Percentiles rank a stretch among this genome's conserved stretches.
Conservation (phyloP, 2,888 invertebrate species). For the Dendrolimus houi region DNA sequence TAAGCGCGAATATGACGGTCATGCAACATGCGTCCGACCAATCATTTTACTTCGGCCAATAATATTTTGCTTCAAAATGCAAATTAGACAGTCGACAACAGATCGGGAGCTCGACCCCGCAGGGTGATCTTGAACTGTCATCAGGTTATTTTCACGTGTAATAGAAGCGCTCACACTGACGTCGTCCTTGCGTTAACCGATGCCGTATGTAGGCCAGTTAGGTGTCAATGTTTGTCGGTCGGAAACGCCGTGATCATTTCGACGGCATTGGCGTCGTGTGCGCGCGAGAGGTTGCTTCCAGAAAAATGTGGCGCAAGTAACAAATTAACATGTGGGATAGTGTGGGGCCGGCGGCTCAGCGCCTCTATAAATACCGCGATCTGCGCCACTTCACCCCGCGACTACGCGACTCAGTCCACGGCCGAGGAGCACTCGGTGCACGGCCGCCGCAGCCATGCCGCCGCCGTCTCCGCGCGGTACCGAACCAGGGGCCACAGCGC, state of each 20-base stretch:
- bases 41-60: neutral
- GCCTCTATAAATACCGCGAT: slow-evolving; percentile 65
- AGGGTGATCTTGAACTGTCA: slow-evolving; percentile 25
- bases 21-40: neutral
- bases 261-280: slow-evolving; percentile 57
- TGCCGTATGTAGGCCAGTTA: slow-evolving; percentile 52
- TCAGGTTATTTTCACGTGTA: slow-evolving; percentile 30
- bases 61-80: slow-evolving; percentile 1
- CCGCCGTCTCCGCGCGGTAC: slow-evolving; percentile 44
- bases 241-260: slow-evolving; percentile 41
- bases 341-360: slow-evolving; percentile 64
- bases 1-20: neutral
- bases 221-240: slow-evolving; percentile 71
- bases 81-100: neutral
- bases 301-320: slow-evolving; percentile 68
- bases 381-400: slow-evolving; percentile 27
- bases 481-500: slow-evolving; percentile 29
- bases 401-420: slow-evolving; percentile 18
- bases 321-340: slow-evolving; percentile 68
- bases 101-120: slow-evolving; percentile 5
- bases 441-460: slow-evolving; percentile 34
- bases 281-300: slow-evolving; percentile 56
- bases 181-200: slow-evolving; percentile 41
- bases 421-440: slow-evolving; percentile 12
- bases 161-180: slow-evolving; percentile 15